These are phyloP conservation scores for Cerastoderma edule DNA, from an alignment of 2,888 invertebrate species.

Conservation along the genomic window DNA sequence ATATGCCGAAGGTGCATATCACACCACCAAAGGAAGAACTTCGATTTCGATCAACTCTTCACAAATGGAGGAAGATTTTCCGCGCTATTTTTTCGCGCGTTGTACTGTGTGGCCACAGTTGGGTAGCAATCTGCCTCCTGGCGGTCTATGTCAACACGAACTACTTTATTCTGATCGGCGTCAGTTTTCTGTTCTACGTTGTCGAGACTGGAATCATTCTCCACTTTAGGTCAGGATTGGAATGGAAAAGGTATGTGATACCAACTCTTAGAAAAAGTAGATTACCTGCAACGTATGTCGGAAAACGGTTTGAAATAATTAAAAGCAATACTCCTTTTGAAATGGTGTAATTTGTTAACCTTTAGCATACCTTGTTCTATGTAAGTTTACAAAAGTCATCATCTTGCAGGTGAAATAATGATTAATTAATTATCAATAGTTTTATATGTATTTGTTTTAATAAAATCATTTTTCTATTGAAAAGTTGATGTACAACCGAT, in stretches of 20 bases:
- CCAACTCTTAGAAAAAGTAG: neutral
- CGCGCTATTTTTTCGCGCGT: constrained; percentile 45
- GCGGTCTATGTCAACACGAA: constrained; percentile 7
- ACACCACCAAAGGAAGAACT: neutral
- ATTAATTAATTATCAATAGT: too few species aligned
- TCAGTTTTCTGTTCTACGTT: constrained; percentile 27
- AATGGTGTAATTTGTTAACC: too few species aligned
- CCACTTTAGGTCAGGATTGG: constrained; percentile 45
- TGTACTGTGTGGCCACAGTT: constrained; percentile 31
- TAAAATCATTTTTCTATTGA: too few species aligned
- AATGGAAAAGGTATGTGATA: constrained; percentile 38
- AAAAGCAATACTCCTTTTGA: too few species aligned
- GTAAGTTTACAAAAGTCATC: too few species aligned
- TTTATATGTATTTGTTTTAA: too few species aligned
- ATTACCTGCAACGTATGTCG: too few species aligned
- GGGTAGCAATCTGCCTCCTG: constrained; percentile 28
- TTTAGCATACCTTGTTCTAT: too few species aligned
- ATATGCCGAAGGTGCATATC: neutral
- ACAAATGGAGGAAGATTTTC: constrained; percentile 55
- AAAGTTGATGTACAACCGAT: too few species aligned
- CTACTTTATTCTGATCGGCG: constrained; percentile 36
- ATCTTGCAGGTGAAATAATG: too few species aligned
- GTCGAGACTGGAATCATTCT: constrained; percentile 41
- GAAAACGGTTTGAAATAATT: too few species aligned
- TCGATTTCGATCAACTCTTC: constrained; percentile 53